Conservation (phyloP, 2,888 invertebrate species). For the Neria commutata region DNA sequence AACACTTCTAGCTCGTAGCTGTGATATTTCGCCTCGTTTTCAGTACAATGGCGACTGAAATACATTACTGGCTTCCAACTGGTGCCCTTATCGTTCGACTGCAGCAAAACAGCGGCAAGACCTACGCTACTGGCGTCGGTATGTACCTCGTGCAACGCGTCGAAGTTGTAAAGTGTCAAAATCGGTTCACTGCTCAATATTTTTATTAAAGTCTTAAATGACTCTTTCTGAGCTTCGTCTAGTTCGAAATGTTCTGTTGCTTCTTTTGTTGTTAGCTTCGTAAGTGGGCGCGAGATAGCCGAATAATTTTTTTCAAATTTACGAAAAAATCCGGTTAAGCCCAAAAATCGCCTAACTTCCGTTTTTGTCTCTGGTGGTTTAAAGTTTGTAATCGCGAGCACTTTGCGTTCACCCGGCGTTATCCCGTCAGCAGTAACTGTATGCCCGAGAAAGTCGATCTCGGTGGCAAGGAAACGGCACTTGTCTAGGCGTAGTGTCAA, state of each 20-base stretch:
- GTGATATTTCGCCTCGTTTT: conserved; percentile 30
- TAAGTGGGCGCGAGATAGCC: conserved; percentile 9
- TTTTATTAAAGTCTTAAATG: conserved; percentile 9
- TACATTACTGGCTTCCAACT: conserved; percentile 23
- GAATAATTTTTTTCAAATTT: conserved; percentile 13
- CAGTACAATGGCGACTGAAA: conserved; percentile 25
- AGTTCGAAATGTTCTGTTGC: neutral
- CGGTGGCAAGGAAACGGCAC: conserved; percentile 18
- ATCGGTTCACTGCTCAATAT: conserved; percentile 6
- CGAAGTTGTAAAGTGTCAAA: neutral
- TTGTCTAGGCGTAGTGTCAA: conserved; percentile 21
- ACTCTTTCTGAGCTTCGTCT: conserved; percentile 4
- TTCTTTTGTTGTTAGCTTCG: neutral
- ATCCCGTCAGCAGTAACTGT: conserved; percentile 16
- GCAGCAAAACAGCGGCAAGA: conserved; percentile 15
- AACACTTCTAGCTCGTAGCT: conserved; percentile 52
- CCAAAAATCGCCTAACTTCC: conserved; percentile 11
- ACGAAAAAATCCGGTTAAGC: conserved; percentile 12
- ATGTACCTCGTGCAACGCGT: conserved; percentile 2
- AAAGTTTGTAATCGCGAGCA: conserved; percentile 9
- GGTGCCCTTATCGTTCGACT: conserved; percentile 14
- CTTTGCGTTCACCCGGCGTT: conserved; percentile 17
- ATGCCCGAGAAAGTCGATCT: conserved; percentile 20
- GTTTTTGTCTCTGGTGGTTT: conserved; percentile 8
- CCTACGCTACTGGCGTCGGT: conserved; percentile 17